These are phyloP conservation scores for Pholis gunnellus DNA, from an alignment of 2,113 vertebrate species.

Conservation along the genomic window DNA sequence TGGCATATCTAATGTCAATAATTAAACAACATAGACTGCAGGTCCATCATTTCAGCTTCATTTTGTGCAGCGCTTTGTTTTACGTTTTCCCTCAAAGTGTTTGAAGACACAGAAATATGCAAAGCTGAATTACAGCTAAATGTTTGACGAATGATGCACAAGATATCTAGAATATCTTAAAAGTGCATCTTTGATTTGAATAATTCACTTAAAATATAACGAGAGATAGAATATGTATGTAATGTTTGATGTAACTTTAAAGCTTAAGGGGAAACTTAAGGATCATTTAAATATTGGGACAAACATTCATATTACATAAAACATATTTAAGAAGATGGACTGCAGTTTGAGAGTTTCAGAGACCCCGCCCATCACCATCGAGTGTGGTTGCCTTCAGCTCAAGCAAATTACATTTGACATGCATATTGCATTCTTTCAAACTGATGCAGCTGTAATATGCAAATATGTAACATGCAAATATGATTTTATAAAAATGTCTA, in stretches of 20 bases:
- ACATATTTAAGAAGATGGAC: conserved; percentile 5
- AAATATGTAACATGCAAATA: not conserved
- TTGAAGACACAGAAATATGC: not conserved
- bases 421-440: not conserved
- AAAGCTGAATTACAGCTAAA: conserved; percentile 3
- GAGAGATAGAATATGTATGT: not conserved
- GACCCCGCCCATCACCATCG: conserved; percentile 29
- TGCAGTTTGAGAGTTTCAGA: conserved; percentile 19
- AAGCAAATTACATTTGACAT: not conserved
- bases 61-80: not conserved
- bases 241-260: conserved; percentile 16
- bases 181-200: conserved; percentile 21
- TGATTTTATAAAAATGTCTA: not conserved
- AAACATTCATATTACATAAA: conserved; percentile 1
- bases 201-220: not conserved
- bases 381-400: not conserved
- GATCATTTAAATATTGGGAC: not conserved
- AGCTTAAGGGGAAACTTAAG: not conserved
- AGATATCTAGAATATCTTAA: not conserved
- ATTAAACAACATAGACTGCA: not conserved
- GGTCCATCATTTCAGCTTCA: not conserved
- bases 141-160: not conserved
- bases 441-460: not conserved
- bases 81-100: not conserved
- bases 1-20: not conserved